Conservation (phyloP, 2,888 invertebrate genomes). For the Pyrocoelia pectoralis region DNA sequence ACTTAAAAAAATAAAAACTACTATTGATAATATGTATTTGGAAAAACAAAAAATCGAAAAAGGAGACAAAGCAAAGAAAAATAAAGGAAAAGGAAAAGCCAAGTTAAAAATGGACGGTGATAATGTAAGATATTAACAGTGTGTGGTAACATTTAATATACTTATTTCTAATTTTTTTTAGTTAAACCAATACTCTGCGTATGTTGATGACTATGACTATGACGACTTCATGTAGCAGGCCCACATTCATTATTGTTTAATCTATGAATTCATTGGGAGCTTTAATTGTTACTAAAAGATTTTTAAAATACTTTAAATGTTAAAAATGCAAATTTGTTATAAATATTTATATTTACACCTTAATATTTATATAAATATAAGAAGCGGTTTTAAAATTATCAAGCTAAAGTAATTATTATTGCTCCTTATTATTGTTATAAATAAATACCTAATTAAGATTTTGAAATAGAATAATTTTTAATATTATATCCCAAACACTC, state of each 20-base stretch:
- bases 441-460: conserved; percentile 16
- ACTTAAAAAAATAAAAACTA: conserved; percentile 87
- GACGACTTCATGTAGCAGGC: conserved; percentile 81
- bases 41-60: conserved; percentile 91
- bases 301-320: conserved; percentile 14
- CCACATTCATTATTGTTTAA: conserved; percentile 24
- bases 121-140: conserved; percentile 64
- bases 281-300: conserved; percentile 23
- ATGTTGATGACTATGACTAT: conserved; percentile 69
- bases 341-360: conserved; percentile 11
- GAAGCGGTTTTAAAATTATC: conserved; percentile 3
- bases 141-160: conserved; percentile 4
- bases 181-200: conserved; percentile 72
- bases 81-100: conserved; percentile 78
- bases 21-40: conserved; percentile 83
- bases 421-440: conserved; percentile 7
- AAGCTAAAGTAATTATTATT: conserved; percentile 5
- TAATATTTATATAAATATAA: conserved; percentile 1
- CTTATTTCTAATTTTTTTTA: conserved; percentile 41
- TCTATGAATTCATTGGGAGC: conserved; percentile 17
- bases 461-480: conserved; percentile 1
- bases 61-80: conserved; percentile 79
- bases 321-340: conserved; percentile 10
- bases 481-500: background rate
- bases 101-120: conserved; percentile 81